Conservation (phyloP, 2,888 invertebrate species). For the Ectemnius lituratus region DNA sequence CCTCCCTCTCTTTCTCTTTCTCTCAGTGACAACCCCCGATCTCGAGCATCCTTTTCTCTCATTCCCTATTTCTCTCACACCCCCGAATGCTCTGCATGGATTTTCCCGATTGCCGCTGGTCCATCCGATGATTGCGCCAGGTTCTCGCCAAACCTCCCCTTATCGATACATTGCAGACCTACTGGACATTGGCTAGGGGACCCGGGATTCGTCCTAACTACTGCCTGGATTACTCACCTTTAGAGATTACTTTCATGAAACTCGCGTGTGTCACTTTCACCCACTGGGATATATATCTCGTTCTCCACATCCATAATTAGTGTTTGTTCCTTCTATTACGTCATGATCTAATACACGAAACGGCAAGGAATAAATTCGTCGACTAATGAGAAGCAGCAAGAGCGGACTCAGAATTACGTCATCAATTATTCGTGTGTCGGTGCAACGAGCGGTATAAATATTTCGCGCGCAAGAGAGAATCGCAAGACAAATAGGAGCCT, state of each 20-base stretch:
- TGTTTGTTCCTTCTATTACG: too few relatives aligned
- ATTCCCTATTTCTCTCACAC: slow-evolving; percentile 37
- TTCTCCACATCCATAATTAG: too few relatives aligned
- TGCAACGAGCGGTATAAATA: slow-evolving; percentile 45
- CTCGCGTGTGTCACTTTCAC: too few relatives aligned
- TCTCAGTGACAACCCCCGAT: neutral
- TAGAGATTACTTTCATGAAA: too few relatives aligned
- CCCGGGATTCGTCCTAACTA: neutral
- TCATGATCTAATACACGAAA: too few relatives aligned
- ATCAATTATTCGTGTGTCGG: slow-evolving; percentile 8
- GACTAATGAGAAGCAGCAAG: slow-evolving; percentile 6
- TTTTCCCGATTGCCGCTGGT: slow-evolving; percentile 16
- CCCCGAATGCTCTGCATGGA: slow-evolving; percentile 20
- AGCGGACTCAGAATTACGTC: slow-evolving; percentile 5
- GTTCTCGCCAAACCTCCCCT: slow-evolving; percentile 14
- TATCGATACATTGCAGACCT: slow-evolving; percentile 3
- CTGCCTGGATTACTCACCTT: neutral
- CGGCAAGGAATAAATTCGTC: too few relatives aligned
- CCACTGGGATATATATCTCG: too few relatives aligned
- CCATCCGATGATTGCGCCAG: slow-evolving; percentile 11
- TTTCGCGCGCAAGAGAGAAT: slow-evolving; percentile 48
- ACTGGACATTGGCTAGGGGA: slow-evolving; percentile 10
- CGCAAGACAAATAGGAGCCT: slow-evolving; percentile 58
- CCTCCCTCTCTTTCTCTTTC: slow-evolving; percentile 8
- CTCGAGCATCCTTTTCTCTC: slow-evolving; percentile 7